Conservation (phyloP, 2,113 vertebrate genomes). For the Peromyscus leucopus region DNA sequence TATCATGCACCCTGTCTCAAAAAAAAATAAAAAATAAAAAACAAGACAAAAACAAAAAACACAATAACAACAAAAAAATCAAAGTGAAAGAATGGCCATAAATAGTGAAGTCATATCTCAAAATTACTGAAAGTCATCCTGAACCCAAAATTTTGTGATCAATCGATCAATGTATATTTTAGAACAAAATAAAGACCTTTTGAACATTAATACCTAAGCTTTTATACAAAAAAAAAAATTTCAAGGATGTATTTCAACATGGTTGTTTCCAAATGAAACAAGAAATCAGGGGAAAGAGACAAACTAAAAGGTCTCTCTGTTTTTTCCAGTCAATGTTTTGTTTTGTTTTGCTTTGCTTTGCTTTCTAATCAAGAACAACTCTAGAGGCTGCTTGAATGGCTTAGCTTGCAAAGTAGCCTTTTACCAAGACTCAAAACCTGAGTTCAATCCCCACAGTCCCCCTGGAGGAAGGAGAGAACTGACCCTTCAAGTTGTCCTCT, state of each 20-base stretch:
- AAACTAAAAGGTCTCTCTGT: neutral
- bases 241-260: neutral
- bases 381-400: neutral
- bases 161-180: neutral
- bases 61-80: neutral
- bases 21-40: neutral
- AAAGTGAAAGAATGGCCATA: neutral
- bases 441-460: neutral
- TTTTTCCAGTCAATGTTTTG: neutral
- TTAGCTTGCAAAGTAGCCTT: neutral
- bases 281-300: neutral
- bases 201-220: neutral
- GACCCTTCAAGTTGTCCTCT: neutral
- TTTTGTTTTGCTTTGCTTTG: neutral
- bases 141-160: neutral
- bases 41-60: neutral
- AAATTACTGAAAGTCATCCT: neutral
- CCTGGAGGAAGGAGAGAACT: neutral
- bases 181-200: slow-evolving; percentile 7
- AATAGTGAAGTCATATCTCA: slow-evolving; percentile 2
- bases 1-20: neutral
- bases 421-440: neutral
- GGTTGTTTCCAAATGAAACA: neutral
- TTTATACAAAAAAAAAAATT: neutral
- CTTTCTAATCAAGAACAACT: neutral